Conservation (phyloP, 2,113 vertebrate species). For the Hiodon tergisus region DNA sequence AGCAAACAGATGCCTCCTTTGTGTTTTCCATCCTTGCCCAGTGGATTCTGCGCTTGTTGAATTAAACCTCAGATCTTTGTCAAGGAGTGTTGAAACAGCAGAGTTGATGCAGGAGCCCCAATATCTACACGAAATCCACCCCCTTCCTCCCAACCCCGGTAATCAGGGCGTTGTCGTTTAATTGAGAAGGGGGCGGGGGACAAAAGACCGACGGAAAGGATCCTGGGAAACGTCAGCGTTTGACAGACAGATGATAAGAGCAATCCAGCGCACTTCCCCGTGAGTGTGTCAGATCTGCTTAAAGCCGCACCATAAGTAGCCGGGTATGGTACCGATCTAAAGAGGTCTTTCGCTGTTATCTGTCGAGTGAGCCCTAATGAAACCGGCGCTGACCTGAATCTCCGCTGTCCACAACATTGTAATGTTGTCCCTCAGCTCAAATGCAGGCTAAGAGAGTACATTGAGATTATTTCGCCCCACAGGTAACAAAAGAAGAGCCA, state of each 20-base stretch:
- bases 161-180: constrained; percentile 1
- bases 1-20: not conserved
- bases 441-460: no score
- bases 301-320: no score
- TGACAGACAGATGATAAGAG: not conserved
- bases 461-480: no score
- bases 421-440: no score
- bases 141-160: not conserved
- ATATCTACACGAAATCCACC: not conserved
- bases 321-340: no score
- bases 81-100: constrained; percentile 11
- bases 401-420: no score
- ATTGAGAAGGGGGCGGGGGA: not conserved
- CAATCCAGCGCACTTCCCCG: no score
- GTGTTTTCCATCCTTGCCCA: constrained; percentile 2
- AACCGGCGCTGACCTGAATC: no score
- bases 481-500: no score
- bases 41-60: not conserved
- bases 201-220: not conserved
- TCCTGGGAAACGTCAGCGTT: not conserved
- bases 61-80: not conserved
- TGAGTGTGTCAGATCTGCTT: no score
- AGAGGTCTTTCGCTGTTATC: no score
- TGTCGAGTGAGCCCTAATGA: no score
- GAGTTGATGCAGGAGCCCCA: not conserved